Evolutionary conservation across 1,140 invertebrate genomes (phyloP).

Genomic region (Arion vulgaris): DNA sequence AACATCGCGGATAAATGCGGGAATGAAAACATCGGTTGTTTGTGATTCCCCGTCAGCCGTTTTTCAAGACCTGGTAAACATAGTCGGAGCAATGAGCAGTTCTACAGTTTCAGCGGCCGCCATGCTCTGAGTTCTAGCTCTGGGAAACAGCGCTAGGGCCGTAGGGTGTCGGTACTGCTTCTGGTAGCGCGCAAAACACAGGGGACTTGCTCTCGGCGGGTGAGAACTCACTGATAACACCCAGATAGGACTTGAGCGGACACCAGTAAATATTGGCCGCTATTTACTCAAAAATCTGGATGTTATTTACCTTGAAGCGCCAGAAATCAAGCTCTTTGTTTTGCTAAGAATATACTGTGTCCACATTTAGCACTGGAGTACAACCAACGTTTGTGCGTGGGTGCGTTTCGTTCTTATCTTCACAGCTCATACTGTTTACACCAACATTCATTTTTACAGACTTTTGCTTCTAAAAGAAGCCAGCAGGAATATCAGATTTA

Average conservation of each 20-base stretch:
- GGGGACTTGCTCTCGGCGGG: constrained; percentile 7
- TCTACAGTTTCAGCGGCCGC: background rate
- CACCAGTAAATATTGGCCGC: background rate
- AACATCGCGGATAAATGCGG: constrained; percentile 12
- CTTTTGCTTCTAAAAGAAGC: background rate
- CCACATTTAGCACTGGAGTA: background rate
- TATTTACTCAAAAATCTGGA: background rate
- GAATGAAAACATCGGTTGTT: constrained; percentile 11
- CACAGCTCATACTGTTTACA: constrained; percentile 22
- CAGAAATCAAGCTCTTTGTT: constrained; percentile 9
- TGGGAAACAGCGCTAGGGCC: background rate
- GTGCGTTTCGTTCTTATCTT: constrained; percentile 1
- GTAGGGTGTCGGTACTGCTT: background rate
- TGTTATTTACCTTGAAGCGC: constrained; percentile 6
- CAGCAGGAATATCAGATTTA: constrained; percentile 9
- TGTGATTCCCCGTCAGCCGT: background rate
- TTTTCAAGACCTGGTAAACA: background rate
- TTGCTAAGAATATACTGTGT: constrained; percentile 32
- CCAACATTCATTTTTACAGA: constrained; percentile 9
- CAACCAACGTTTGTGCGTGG: constrained; percentile 11
- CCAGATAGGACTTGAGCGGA: constrained; percentile 17
- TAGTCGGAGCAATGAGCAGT: background rate
- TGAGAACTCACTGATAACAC: constrained; percentile 12
- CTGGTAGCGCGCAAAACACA: background rate
- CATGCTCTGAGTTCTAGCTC: background rate